Percentiles rank a stretch among this genome's conserved stretches.
Conservation (phyloP, 1,140 invertebrate species). For the Hermatobates lingyangjiaoensis region DNA sequence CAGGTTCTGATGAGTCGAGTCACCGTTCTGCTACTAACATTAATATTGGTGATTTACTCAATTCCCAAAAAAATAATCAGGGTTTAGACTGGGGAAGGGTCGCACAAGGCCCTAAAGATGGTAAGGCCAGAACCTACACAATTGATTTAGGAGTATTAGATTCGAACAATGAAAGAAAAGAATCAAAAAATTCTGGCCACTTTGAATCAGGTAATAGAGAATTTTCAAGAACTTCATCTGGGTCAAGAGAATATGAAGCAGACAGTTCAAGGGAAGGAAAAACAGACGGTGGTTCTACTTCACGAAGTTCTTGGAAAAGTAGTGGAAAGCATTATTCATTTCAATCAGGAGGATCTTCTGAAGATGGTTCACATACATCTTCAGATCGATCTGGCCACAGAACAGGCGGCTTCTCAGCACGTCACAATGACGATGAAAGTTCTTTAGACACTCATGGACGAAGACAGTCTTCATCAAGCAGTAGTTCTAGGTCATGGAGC, state of each 20-base stretch:
- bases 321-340: too few relatives aligned
- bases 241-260: not conserved
- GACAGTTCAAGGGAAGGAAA: too few relatives aligned
- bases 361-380: not conserved
- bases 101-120: conserved; percentile 13
- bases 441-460: not conserved
- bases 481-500: not conserved
- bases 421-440: not conserved
- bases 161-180: not conserved
- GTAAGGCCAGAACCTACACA: conserved; percentile 14
- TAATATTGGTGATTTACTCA: conserved; percentile 4
- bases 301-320: too few relatives aligned
- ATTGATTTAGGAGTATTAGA: conserved; percentile 12
- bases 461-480: not conserved
- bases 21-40: not conserved
- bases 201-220: not conserved
- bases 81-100: conserved; percentile 10
- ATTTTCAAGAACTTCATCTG: not conserved
- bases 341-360: too few relatives aligned
- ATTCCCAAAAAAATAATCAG: not conserved
- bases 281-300: too few relatives aligned
- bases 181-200: not conserved
- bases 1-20: not conserved
- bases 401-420: not conserved
- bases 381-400: not conserved